These are phyloP conservation scores for Pampusana beccarii DNA, from an alignment of 2,113 vertebrate genomes.

Conservation along the genomic window DNA sequence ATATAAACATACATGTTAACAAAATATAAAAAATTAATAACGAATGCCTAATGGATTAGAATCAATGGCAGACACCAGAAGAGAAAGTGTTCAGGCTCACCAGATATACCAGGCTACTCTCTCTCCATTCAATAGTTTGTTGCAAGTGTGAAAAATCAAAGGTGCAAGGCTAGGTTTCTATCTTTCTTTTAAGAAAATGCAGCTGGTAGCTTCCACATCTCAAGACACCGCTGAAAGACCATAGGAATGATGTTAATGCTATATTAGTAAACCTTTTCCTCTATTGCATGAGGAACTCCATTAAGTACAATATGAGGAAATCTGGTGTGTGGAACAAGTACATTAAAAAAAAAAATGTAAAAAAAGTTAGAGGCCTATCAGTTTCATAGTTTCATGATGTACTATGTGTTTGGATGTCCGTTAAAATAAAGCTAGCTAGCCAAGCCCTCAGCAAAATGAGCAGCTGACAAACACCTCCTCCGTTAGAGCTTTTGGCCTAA, in stretches of 20 bases:
- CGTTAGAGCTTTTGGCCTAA: neutral
- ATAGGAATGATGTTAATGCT: neutral
- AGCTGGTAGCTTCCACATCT: neutral
- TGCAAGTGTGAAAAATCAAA: neutral
- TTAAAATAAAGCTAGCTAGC: neutral
- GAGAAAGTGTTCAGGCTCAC: neutral
- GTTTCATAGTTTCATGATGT: no score
- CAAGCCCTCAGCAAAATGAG: neutral
- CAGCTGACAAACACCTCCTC: neutral
- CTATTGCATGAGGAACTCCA: neutral
- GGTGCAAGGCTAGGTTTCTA: neutral
- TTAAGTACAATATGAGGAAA: neutral
- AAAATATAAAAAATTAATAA: neutral
- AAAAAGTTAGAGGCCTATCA: no score
- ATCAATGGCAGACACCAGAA: neutral
- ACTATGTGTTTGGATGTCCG: neutral
- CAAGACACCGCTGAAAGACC: neutral
- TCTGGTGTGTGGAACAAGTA: neutral
- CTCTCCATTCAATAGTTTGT: neutral
- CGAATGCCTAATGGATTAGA: neutral
- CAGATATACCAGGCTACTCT: neutral
- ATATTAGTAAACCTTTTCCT: neutral
- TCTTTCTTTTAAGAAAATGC: neutral
- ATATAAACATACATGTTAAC: neutral
- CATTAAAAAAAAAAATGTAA: neutral